phyloP scores from a whole-genome alignment of 2,113 vertebrate genomes.

The mouse (Mus musculus) region DNA sequence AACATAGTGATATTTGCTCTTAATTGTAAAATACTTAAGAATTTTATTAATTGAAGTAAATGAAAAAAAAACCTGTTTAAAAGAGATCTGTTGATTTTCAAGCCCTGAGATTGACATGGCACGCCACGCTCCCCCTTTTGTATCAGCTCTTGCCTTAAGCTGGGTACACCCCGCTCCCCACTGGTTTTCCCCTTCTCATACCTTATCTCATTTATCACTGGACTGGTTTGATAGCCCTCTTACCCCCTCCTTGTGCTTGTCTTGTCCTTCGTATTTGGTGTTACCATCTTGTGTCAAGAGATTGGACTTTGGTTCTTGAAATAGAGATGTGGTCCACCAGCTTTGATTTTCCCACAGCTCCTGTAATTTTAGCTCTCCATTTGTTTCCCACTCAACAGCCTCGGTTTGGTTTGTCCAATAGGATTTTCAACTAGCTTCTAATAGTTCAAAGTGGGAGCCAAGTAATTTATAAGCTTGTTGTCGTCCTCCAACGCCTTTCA shows the following conservation, averaged over 20 bases:
- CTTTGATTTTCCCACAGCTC: background rate
- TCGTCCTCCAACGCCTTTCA: background rate
- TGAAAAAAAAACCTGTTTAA: background rate
- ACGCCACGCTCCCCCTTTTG: background rate
- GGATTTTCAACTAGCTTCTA: background rate
- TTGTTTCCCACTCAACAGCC: background rate
- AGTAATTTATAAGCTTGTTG: background rate
- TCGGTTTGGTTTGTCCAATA: background rate
- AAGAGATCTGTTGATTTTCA: background rate
- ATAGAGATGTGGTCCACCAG: background rate
- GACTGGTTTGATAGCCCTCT: background rate
- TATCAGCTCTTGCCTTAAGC: background rate
- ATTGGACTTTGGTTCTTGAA: background rate
- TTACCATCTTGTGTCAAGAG: background rate
- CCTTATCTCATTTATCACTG: background rate
- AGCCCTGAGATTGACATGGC: background rate
- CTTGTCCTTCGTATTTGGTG: background rate
- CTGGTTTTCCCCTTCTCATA: background rate
- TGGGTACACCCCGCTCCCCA: background rate
- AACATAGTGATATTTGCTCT: background rate
- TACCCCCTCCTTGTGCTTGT: background rate
- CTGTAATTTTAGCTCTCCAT: too few relatives aligned
- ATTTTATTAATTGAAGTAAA: background rate
- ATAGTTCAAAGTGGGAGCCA: background rate
- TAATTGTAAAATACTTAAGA: background rate